phyloP scores from a whole-genome alignment of 1,140 invertebrate species.

The Macrotrachela quadricornifera region DNA sequence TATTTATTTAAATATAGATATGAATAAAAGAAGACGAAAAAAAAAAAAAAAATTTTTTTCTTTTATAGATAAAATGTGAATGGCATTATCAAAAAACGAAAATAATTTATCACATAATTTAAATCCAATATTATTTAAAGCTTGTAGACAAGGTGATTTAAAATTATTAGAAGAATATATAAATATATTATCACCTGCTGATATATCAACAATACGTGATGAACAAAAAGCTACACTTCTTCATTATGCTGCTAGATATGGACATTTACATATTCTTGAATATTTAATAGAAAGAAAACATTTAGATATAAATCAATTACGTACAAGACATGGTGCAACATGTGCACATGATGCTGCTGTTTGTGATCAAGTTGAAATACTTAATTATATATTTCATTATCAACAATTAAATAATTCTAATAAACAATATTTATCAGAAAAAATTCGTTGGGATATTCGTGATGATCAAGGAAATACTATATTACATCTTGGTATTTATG shows the following conservation, averaged over 20 bases:
- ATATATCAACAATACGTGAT: too few relatives aligned
- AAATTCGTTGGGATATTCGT: too few relatives aligned
- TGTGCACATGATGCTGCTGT: conserved; percentile 4
- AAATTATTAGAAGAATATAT: too few relatives aligned
- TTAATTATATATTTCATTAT: background rate
- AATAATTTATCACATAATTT: too few relatives aligned
- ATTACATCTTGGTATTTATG: background rate
- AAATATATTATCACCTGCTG: too few relatives aligned
- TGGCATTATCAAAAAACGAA: too few relatives aligned
- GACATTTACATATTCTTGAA: background rate
- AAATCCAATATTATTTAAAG: too few relatives aligned
- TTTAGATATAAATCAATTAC: background rate
- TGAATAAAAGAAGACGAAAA: too few relatives aligned
- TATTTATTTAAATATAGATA: too few relatives aligned
- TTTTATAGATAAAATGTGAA: too few relatives aligned
- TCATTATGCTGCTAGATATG: conserved; percentile 2
- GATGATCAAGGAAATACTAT: conserved; percentile 1
- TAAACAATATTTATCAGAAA: background rate
- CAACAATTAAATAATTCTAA: background rate
- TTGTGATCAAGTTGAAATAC: background rate
- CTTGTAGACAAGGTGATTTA: too few relatives aligned
- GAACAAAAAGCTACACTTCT: background rate
- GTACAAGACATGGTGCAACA: background rate
- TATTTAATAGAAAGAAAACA: conserved; percentile 4
- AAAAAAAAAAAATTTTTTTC: too few relatives aligned